Evolutionary conservation across 2,888 invertebrate species (phyloP), one percentile per base, ranked within the genome.

Genomic region (Macrosoma leucophasiata): DNA sequence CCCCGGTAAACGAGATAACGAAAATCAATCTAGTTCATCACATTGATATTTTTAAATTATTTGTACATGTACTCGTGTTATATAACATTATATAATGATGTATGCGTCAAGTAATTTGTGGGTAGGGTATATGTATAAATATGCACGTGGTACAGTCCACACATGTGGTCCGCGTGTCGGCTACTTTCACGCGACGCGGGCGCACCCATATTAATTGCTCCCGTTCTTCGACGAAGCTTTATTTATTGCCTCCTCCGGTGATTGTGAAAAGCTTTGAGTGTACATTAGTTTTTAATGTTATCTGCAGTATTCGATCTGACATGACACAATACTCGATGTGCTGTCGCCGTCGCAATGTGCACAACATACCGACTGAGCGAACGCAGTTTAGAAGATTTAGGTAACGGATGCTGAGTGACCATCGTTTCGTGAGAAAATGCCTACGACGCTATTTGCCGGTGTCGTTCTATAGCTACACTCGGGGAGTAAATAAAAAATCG

Each of bases 181-280:
- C 73, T 66, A 81, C 82, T 82, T 82, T 82, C 81, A 75, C 81
- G 74, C 68, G 62, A 62, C 70, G 50, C 71, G 61, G 79, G 62
- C 82, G 75, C 82, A 73, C 79, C 82, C 76, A 81, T 77, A 75
- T 79, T 82, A 81, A 84, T 82, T 81, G 84, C 79, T 82, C 82
- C 75, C 78, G 79, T 82, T 82, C 81, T 75, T 77, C 72, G 74
- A 48, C 67, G 75, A 81, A 81, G 78, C 74, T 73, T 82, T 79
- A 84, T 84, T 84, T 82, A 82, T 84, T 75, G 68, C 76, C 70
- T 64, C 65, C 62, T 55, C 68, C 62, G 68, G 70, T 73, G 78
- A 81, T 81, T 78, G 81, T 79, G 77, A 77, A 81, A 79, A 81
- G 73, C 69, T 75, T 65, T 66, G 71, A 73, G 70, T 67, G 73